phyloP scores from a whole-genome alignment of 2,797 vertebrate genomes.

The Perdix hodgsoniae region DNA sequence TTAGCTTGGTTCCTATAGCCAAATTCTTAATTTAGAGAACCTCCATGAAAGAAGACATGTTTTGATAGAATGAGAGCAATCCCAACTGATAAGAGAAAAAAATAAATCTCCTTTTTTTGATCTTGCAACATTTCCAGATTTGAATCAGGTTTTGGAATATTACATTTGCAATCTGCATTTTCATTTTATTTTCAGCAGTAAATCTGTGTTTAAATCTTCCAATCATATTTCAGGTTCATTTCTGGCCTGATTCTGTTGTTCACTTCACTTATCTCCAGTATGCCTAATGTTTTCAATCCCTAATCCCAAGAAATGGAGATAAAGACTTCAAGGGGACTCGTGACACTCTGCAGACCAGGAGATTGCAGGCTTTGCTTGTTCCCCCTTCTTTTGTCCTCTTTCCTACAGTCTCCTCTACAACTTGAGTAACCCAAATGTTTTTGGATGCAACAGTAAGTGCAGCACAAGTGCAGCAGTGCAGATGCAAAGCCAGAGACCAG shows the following conservation, averaged over 20 bases:
- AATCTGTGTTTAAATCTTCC: conserved; percentile 8
- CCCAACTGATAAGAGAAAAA: not conserved
- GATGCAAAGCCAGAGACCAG: not conserved
- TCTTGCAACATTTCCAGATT: not conserved
- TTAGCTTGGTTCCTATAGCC: not conserved
- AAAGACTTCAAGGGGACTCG: rapidly evolving
- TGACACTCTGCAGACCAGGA: not conserved
- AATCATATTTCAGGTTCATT: not conserved
- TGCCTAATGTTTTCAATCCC: not conserved
- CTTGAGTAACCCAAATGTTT: not conserved
- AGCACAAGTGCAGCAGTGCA: not conserved
- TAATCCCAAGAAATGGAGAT: not conserved
- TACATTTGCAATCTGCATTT: not conserved
- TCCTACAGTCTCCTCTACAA: not conserved
- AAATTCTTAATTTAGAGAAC: conserved; percentile 11
- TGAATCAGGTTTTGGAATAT: conserved; percentile 31
- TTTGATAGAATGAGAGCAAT: conserved; percentile 40
- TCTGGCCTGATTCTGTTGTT: not conserved
- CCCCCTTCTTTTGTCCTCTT: not conserved
- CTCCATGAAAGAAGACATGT: not conserved
- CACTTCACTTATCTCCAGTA: not conserved
- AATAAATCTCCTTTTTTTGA: not conserved
- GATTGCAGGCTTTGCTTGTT: rapidly evolving
- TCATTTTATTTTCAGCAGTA: not conserved
- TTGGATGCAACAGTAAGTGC: rapidly evolving